Base-by-base conservation (phyloP, 2,113 vertebrate genomes). In the Diadophis punctatus region DNA sequence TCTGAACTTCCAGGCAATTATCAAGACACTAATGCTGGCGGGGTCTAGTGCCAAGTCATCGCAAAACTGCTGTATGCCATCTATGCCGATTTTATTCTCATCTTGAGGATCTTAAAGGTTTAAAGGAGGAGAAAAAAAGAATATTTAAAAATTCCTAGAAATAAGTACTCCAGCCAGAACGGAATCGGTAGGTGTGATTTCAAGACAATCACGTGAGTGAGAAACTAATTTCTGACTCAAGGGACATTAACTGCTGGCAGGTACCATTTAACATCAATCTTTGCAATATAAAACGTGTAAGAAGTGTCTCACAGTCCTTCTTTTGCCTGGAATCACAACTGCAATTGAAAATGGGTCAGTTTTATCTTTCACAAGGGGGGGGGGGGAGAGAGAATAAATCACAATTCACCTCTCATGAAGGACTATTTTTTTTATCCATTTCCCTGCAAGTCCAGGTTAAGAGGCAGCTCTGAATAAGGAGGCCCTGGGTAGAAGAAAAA, bases 1-100 rank as follows among this genome's bases (percentile, higher is more conserved):
- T 95, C 97, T 97, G 96, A 98, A 98, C 94, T 98, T 98, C 98
- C 98, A 98, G 0, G 98, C 98, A 39, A 98, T 98, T 92, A 98
- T 98, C 95, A 98, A 97, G 18, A 98, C 98, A 43, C 97, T 98
- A 91, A 98, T 98, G 95, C 98, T 98, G 96, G 98, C 98, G 55
- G 98, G 98, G 92, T 98, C 98, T 3, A 98, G 97, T 25, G 98
- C 98, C 94, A 98, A 97, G 93, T 98, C 98, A 92, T 98, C 98
- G 96, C 98, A 98, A 93, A 98, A 98, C 92, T 98, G 98, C 95
- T 98, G 98, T 88, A 98, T 98, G 43, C 98, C 98, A 96, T 98
- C 98, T 97, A 98, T 98, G 93, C 98, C 98, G 89, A 98, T 98
- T 97, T 98, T 98, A 95, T 98, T 98, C 96, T 98, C 98, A 96